These are phyloP conservation scores for Toxostoma redivivum DNA, from an alignment of 2,113 vertebrate genomes.

Conservation along the genomic window DNA sequence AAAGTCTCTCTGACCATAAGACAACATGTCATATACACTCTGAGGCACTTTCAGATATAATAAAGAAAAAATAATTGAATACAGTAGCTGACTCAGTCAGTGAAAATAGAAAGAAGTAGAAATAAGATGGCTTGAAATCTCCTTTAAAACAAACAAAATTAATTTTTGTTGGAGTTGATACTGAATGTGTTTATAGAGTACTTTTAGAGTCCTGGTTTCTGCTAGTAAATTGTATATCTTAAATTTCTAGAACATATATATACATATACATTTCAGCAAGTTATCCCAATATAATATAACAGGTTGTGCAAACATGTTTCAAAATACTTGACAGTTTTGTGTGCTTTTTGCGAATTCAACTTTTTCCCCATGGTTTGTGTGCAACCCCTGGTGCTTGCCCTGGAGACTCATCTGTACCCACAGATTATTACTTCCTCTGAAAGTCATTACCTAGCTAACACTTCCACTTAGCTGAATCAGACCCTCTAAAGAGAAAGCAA, in stretches of 20 bases:
- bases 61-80: neutral
- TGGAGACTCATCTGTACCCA: neutral
- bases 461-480: constrained; percentile 19
- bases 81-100: neutral
- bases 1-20: neutral
- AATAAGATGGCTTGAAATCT: neutral
- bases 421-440: neutral
- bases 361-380: neutral
- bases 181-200: neutral
- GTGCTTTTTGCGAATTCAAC: neutral
- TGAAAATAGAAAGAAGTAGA: neutral
- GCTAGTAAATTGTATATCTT: neutral
- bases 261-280: neutral
- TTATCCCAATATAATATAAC: neutral
- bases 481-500: neutral
- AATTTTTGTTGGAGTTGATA: neutral
- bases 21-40: neutral
- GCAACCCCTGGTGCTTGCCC: neutral
- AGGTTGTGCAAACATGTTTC: neutral
- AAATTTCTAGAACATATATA: neutral
- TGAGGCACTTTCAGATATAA: neutral
- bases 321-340: neutral
- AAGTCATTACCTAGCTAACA: neutral
- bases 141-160: neutral
- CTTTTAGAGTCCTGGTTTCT: neutral